phyloP scores from a whole-genome alignment of 2,888 invertebrate genomes.

The Azorinus chamasolen region DNA sequence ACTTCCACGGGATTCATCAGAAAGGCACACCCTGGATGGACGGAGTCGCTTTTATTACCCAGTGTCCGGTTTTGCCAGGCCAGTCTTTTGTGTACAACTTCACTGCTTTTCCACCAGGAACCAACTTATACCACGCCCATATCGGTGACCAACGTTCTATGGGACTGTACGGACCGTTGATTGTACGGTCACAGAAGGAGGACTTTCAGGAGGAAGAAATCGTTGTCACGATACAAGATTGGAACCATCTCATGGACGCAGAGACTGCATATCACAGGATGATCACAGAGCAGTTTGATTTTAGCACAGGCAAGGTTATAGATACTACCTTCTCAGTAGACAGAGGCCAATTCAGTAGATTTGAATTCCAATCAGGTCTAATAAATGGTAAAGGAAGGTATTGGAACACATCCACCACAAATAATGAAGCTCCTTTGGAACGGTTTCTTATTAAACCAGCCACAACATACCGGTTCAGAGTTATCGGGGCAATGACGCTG shows the following conservation, averaged over 20 bases:
- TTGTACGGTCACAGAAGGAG: conserved; percentile 40
- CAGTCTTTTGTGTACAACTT: conserved; percentile 73
- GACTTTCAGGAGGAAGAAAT: conserved; percentile 32
- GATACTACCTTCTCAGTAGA: conserved; percentile 51
- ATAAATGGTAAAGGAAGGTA: conserved; percentile 76
- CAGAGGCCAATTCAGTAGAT: conserved; percentile 49
- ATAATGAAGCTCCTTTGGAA: conserved; percentile 64
- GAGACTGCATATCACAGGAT: conserved; percentile 56
- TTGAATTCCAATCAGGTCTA: conserved; percentile 60
- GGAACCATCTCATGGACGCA: conserved; percentile 72
- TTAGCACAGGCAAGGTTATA: conserved; percentile 10
- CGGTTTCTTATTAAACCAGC: conserved; percentile 49
- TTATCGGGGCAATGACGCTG: conserved; percentile 41
- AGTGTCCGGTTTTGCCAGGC: conserved; percentile 75
- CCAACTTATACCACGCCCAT: conserved; percentile 75
- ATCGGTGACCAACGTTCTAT: conserved; percentile 68
- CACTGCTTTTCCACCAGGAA: conserved; percentile 64
- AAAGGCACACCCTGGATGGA: conserved; percentile 71
- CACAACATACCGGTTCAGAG: conserved; percentile 27
- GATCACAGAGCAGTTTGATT: conserved; percentile 59
- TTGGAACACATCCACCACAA: conserved; percentile 36
- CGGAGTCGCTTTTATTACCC: conserved; percentile 73
- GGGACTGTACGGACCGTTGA: conserved; percentile 70
- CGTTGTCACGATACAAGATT: conserved; percentile 68
- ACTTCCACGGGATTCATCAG: conserved; percentile 77